Base-by-base conservation (phyloP, 2,797 vertebrate genomes). In the Sebastolobus alascanus region DNA sequence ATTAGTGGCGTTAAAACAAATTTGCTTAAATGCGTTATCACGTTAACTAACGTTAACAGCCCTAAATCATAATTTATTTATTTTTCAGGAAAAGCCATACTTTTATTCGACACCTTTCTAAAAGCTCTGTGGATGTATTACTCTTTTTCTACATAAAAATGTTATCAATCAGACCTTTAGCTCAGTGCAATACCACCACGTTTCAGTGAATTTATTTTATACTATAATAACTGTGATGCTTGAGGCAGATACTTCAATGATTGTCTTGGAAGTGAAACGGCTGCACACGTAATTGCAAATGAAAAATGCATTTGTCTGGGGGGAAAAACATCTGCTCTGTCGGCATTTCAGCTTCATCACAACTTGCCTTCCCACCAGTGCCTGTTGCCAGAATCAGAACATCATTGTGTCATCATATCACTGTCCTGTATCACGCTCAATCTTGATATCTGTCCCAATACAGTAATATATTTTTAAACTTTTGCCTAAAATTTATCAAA, bases 101-200 rank as follows among this genome's bases (percentile, higher is more conserved):
- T 6, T 43, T 43, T 43, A 43, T 43, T 16, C 14, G 0, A 43
- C 40, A 16, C 40, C 2, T 43, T 43, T 43, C 40, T 43, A 43
- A 43, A 43, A 43, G 40, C 40, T 43, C 14, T 16, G 14, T 43
- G 14, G 40, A 43, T 43, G 40, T 43, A 16, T 43, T 0, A 16
- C 14, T 43, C 6, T 43, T 43, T 43, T 43, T 0, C 31, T 31
- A 31, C 31, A 31, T 31, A 31, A 31, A 43, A 16, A 16, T 7
- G 2, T 43, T 43, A 16, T 43, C 40, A 43, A 43, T 43, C 13
- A 43, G 14, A 43, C 40, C 14, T 20, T 50, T 20, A 50, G 20
- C 46, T 50, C 6, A 20, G 52, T 75, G 74, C 43, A 82, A 76
- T 58, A 83, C 9, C 75, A 59, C 16, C 46, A 54, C 14, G 35